phyloP scores from a whole-genome alignment of 2,113 vertebrate species.

The Ancistrus triradiatus region DNA sequence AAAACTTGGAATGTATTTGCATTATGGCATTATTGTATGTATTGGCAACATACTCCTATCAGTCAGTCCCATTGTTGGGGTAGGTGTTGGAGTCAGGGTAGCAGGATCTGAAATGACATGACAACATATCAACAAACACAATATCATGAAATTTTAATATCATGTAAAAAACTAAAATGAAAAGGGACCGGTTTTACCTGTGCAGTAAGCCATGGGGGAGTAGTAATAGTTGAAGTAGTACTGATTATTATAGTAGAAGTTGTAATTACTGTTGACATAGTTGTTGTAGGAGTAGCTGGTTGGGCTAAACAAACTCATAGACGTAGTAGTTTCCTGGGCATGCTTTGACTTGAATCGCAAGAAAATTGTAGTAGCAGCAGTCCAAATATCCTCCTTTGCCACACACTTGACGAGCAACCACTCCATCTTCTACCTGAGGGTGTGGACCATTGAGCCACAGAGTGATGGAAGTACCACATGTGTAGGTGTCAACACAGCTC shows the following conservation, averaged over 20 bases:
- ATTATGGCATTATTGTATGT: too few species aligned
- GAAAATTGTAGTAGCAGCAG: conserved; percentile 18
- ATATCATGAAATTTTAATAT: background rate
- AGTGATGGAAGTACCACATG: background rate
- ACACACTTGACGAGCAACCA: conserved; percentile 4
- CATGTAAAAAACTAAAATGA: background rate
- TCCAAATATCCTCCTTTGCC: background rate
- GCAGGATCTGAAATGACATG: background rate
- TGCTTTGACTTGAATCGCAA: conserved; percentile 32
- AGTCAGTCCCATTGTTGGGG: background rate
- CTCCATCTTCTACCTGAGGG: conserved; percentile 18
- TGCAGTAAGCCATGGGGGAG: background rate
- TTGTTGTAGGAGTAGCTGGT: background rate
- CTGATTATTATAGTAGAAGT: background rate
- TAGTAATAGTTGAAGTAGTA: background rate
- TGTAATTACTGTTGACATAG: background rate
- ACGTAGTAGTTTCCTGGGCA: conserved; percentile 38
- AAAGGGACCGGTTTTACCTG: background rate
- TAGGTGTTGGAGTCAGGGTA: background rate
- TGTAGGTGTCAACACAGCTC: background rate
- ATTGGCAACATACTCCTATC: background rate
- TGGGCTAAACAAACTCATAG: background rate
- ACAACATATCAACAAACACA: too few species aligned
- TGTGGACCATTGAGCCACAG: background rate
- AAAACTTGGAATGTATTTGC: too few species aligned